phyloP scores from a whole-genome alignment of 2,888 invertebrate species.

The Pristionchus entomophagus region DNA sequence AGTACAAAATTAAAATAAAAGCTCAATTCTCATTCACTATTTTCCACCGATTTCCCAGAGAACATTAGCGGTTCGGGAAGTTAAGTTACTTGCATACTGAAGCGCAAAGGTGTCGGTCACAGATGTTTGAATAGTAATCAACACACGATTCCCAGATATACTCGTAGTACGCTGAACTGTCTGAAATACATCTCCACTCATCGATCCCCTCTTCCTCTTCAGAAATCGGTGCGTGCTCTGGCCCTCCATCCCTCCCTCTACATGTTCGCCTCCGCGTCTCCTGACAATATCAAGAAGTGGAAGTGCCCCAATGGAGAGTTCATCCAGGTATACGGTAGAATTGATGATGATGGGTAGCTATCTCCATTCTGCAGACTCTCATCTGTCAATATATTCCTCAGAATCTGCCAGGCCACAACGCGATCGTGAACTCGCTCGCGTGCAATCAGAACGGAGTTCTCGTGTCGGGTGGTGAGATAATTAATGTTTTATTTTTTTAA shows the following conservation, averaged over 20 bases:
- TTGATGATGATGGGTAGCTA: background rate
- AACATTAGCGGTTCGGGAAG: too few species aligned
- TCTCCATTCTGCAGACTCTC: background rate
- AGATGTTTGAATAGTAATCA: too few species aligned
- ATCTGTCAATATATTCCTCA: constrained; percentile 28
- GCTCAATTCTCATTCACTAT: too few species aligned
- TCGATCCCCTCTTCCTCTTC: too few species aligned
- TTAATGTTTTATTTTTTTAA: background rate
- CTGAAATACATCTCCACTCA: too few species aligned
- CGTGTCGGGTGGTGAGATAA: constrained; percentile 88
- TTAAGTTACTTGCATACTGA: too few species aligned
- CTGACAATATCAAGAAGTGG: constrained; percentile 99
- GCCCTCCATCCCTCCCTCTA: constrained; percentile 81
- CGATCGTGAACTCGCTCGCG: constrained; percentile 96
- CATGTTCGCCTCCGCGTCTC: constrained; percentile 97
- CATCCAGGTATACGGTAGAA: constrained; percentile 81
- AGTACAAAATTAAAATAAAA: too few species aligned
- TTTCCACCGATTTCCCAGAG: too few species aligned
- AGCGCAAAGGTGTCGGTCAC: too few species aligned
- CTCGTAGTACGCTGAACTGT: too few species aligned
- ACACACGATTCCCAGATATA: too few species aligned
- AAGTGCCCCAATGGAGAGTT: constrained; percentile 97
- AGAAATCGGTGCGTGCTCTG: constrained; percentile 82
- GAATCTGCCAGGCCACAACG: constrained; percentile 91
- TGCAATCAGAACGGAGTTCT: constrained; percentile 94